Evolutionary conservation across 1,140 invertebrate genomes (phyloP).

Genomic region (Drosophila triauraria): DNA sequence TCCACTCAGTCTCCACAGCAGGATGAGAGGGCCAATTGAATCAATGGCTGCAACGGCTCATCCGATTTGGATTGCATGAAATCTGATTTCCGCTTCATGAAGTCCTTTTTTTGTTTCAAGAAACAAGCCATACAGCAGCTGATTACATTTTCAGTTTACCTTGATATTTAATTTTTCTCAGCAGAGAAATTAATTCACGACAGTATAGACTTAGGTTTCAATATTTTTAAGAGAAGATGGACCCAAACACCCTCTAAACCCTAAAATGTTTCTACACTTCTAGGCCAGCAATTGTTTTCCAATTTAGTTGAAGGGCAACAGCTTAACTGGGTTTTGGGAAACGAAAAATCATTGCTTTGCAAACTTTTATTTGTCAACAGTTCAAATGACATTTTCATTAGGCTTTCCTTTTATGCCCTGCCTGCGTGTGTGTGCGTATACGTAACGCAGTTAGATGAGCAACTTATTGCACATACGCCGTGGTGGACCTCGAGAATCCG

Average conservation of each 20-base stretch:
- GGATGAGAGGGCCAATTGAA: constrained; percentile 31
- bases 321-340: constrained; percentile 3
- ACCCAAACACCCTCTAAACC: too few relatives aligned
- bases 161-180: too few relatives aligned
- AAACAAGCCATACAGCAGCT: too few relatives aligned
- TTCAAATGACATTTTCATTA: constrained; percentile 43
- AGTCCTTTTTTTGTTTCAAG: too few relatives aligned
- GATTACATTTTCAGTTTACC: background rate
- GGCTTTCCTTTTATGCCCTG: background rate
- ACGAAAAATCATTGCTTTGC: constrained; percentile 45
- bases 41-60: constrained; percentile 9
- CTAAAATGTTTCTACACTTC: background rate
- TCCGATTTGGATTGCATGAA: constrained; percentile 2
- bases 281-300: constrained; percentile 9
- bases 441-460: constrained; percentile 25
- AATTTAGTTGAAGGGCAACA: constrained; percentile 18
- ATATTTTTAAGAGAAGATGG: too few relatives aligned
- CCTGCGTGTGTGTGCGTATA: constrained; percentile 3
- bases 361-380: constrained; percentile 15
- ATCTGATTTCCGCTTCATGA: constrained; percentile 3
- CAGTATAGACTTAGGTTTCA: too few relatives aligned
- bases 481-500: constrained; percentile 12
- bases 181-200: too few relatives aligned
- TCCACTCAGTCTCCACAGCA: background rate
- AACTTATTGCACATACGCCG: constrained; percentile 46